Evolutionary conservation across 2,797 vertebrate genomes (phyloP), one percentile per base, ranked within the genome.

Genomic region (Tamandua tetradactyla): DNA sequence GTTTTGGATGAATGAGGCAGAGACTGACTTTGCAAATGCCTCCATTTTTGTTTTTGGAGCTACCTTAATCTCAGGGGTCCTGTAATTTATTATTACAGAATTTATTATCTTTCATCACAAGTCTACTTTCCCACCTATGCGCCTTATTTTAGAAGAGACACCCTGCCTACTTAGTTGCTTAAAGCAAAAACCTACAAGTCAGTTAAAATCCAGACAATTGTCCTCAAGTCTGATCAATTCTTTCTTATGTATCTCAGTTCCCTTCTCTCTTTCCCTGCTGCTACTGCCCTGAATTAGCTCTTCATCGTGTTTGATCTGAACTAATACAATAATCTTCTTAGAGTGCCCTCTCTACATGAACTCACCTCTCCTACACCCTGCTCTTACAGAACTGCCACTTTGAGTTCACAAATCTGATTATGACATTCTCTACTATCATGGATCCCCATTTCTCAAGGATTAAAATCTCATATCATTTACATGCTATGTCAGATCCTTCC

Each of bases 1-100:
- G 17, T 74, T 93, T 92, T 59, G 69, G 89, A 75, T 76, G 35
- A 86, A 68, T 55, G 75, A 79, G 27, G 20, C 68, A 74, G 92
- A 83, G 62, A 3, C 20, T 78, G 32, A 59, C 18, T 82, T 78
- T 18, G 6, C 47, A 40, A 76, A 71, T 55, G 25, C 10, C 27
- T 81, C 30, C 30, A 30, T 23, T 86, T 82, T 94, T 35, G n/a
- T 35, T 75, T 61, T 64, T 62, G 81, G 40, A 88, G 57, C 42
- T 59, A 87, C 20, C 22, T 61, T 85, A 37, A 62, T 71, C 25
- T 66, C 22, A 61, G 20, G 23, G 37, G 32, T n/a, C 35, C 44
- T 62, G 18, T n/a, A 66, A 62, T 91, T n/a, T n/a, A n/a, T n/a
- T n/a, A n/a, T n/a, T n/a, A n/a, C n/a, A n/a, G 10, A 86, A 55